Conservation (phyloP, 2,888 invertebrate species). For the Slavum lentiscoides region DNA sequence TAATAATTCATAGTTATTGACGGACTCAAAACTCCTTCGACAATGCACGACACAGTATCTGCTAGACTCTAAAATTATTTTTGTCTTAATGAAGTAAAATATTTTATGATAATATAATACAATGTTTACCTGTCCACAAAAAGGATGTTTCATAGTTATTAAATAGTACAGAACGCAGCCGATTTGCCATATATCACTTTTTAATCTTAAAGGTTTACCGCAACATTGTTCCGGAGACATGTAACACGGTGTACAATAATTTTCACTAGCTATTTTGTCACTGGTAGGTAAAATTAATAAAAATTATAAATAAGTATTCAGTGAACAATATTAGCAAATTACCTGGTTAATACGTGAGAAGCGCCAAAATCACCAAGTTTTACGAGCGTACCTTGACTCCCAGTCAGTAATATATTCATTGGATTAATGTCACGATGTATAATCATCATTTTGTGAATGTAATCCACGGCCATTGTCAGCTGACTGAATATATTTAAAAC, state of each 20-base stretch:
- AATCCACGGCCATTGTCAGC: slow-evolving; percentile 75
- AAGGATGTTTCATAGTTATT: slow-evolving; percentile 73
- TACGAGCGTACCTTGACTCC: slow-evolving; percentile 69
- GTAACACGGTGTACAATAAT: slow-evolving; percentile 81
- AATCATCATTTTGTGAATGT: slow-evolving; percentile 77
- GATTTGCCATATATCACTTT: slow-evolving; percentile 85
- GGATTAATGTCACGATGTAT: slow-evolving; percentile 84
- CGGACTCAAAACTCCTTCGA: slow-evolving; percentile 48
- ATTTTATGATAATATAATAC: background rate
- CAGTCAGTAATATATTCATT: slow-evolving; percentile 79
- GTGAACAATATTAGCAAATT: background rate
- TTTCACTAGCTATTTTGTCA: slow-evolving; percentile 66
- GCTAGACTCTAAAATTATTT: slow-evolving; percentile 53
- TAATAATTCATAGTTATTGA: slow-evolving; percentile 29
- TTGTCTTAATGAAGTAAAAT: background rate
- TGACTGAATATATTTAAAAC: slow-evolving; percentile 73
- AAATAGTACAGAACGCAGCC: slow-evolving; percentile 84
- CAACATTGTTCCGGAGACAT: slow-evolving; percentile 83
- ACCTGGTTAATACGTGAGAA: slow-evolving; percentile 73
- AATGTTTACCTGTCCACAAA: slow-evolving; percentile 69
- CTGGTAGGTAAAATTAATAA: slow-evolving; percentile 60
- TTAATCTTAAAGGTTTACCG: slow-evolving; percentile 74
- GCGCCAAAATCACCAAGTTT: slow-evolving; percentile 87
- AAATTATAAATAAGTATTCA: background rate
- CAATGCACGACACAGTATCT: slow-evolving; percentile 45